These are phyloP conservation scores for Ligdia adustata DNA, from an alignment of 2,888 invertebrate species.

Conservation along the genomic window DNA sequence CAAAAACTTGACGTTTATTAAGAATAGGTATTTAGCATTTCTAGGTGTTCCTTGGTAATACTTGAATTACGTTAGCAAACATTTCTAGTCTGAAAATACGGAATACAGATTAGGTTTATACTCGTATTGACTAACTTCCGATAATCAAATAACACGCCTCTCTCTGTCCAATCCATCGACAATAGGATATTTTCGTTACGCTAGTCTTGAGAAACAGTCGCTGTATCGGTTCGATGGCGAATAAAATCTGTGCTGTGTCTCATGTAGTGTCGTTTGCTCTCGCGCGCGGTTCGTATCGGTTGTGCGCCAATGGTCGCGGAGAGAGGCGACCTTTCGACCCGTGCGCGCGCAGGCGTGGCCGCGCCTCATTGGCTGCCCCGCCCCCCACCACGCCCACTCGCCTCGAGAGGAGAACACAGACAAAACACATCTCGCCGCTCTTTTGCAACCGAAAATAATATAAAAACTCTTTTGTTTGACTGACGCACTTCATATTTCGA, in stretches of 20 bases:
- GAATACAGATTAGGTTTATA: no score
- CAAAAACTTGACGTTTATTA: constrained; percentile 11
- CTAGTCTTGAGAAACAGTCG: constrained; percentile 1
- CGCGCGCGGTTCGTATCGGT: constrained; percentile 41
- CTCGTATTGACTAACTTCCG: no score
- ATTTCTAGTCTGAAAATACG: no score
- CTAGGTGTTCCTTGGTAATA: no score
- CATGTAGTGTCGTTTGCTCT: constrained; percentile 5
- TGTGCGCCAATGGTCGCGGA: constrained; percentile 64
- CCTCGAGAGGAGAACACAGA: no score
- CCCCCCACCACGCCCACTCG: constrained; percentile 59
- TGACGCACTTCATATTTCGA: constrained; percentile 26
- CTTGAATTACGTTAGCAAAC: no score
- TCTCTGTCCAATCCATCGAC: constrained; percentile 8
- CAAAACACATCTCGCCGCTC: constrained; percentile 42
- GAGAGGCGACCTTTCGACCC: constrained; percentile 74
- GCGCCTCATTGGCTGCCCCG: constrained; percentile 74
- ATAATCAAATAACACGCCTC: background rate
- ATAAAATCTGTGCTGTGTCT: constrained; percentile 31
- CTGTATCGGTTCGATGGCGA: constrained; percentile 19
- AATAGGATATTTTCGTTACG: no score
- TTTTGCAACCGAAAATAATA: constrained; percentile 36
- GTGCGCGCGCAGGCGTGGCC: constrained; percentile 74
- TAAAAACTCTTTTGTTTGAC: constrained; percentile 30
- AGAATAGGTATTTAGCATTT: no score